Percentiles rank a stretch among this genome's conserved stretches.
phyloP scores from a whole-genome alignment of 2,113 vertebrate genomes.

The Myiopsitta monachus region DNA sequence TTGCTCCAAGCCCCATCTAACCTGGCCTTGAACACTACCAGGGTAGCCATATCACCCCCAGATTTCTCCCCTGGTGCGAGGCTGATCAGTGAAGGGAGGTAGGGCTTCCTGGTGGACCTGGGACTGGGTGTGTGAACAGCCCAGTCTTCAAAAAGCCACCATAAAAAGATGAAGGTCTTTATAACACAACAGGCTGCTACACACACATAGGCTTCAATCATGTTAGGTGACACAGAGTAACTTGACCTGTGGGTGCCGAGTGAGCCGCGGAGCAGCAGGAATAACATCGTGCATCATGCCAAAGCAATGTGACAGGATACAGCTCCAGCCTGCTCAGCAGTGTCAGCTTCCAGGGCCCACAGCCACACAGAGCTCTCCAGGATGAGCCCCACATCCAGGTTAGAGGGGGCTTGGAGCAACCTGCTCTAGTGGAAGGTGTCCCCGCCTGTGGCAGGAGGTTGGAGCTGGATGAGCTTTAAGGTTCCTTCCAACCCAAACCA shows the following conservation, averaged over 20 bases:
- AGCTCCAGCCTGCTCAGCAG: neutral
- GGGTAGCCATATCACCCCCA: neutral
- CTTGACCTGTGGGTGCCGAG: neutral
- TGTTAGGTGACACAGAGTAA: neutral
- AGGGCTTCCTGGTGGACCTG: neutral
- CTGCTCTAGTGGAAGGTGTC: neutral
- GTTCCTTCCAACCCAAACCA: neutral
- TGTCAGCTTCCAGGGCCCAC: neutral
- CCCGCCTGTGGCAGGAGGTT: neutral
- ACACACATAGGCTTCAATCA: neutral
- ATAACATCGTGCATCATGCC: accelerated
- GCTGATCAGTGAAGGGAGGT: neutral
- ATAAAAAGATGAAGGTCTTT: neutral
- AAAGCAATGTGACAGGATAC: neutral
- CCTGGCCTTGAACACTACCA: neutral
- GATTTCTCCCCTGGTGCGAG: neutral
- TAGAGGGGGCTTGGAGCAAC: accelerated
- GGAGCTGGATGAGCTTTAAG: neutral
- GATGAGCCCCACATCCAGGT: neutral
- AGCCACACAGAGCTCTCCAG: neutral
- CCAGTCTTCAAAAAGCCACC: neutral
- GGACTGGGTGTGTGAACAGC: neutral
- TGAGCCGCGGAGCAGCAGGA: neutral
- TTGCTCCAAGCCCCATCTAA: neutral
- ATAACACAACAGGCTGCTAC: neutral